Evolutionary conservation across 1,140 invertebrate species (phyloP).

Genomic region (Meloidogyne hapla): DNA sequence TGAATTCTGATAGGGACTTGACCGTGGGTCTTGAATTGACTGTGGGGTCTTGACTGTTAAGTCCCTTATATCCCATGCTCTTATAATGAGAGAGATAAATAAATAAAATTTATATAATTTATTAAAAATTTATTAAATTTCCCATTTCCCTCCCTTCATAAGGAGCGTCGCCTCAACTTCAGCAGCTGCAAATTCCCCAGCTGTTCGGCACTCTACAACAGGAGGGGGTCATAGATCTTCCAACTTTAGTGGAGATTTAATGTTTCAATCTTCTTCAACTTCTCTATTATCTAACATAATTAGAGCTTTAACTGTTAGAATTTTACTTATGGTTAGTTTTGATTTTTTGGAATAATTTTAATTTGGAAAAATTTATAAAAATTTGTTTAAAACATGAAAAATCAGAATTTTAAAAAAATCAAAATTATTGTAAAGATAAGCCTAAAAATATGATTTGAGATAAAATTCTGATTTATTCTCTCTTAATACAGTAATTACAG

Average conservation of each 20-base stretch:
- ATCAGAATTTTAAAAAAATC: not conserved
- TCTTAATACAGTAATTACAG: no score
- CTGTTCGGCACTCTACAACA: slow-evolving; percentile 11
- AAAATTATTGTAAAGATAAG: no score
- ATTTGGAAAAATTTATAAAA: no score
- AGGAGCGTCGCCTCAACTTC: not conserved
- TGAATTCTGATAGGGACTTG: no score
- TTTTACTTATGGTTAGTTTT: slow-evolving; percentile 22
- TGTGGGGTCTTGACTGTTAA: no score
- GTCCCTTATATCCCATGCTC: no score
- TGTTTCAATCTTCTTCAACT: not conserved
- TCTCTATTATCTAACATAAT: slow-evolving; percentile 47
- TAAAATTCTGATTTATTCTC: slow-evolving; percentile 7
- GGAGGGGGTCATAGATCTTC: slow-evolving; percentile 3
- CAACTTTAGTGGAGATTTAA: not conserved
- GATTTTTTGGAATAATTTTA: no score
- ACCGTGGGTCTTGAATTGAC: no score
- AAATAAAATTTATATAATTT: no score
- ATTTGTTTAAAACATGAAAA: not conserved
- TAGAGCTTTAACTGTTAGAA: slow-evolving; percentile 54
- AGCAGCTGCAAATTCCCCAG: not conserved
- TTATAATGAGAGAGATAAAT: no score
- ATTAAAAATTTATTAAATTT: slow-evolving; percentile 9
- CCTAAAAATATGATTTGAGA: no score
- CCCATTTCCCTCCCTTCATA: not conserved